Percentiles rank a stretch among this genome's conserved stretches.
Conservation (phyloP, 1,140 invertebrate species). For the Aphelinus certus region DNA sequence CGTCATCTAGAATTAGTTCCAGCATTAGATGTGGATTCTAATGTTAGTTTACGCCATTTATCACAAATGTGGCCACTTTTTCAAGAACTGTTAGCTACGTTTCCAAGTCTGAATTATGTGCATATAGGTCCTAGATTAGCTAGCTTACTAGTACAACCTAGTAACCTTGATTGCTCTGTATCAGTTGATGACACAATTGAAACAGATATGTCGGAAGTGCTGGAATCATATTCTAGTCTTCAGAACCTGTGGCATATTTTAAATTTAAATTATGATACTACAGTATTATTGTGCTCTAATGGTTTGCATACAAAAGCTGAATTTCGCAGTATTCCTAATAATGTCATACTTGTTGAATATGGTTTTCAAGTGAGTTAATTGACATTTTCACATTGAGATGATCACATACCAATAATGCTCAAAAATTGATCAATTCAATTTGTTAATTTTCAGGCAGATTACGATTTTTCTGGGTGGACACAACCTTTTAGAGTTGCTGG, state of each 20-base stretch:
- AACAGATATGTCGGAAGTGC: slow-evolving; percentile 63
- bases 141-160: slow-evolving; percentile 66
- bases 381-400: too few species aligned
- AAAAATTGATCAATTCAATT: slow-evolving; percentile 11
- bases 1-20: slow-evolving; percentile 69
- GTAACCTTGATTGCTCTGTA: slow-evolving; percentile 58
- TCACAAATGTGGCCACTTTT: slow-evolving; percentile 69
- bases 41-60: slow-evolving; percentile 68
- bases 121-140: slow-evolving; percentile 72
- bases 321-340: slow-evolving; percentile 66
- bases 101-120: slow-evolving; percentile 68
- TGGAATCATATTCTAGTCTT: slow-evolving; percentile 63
- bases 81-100: slow-evolving; percentile 66
- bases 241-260: slow-evolving; percentile 68
- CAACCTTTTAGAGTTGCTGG: slow-evolving; percentile 67
- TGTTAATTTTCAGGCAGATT: slow-evolving; percentile 68
- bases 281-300: slow-evolving; percentile 71
- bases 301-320: slow-evolving; percentile 63
- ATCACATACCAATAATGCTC: background rate
- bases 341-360: slow-evolving; percentile 73
- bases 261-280: slow-evolving; percentile 66
- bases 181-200: slow-evolving; percentile 64
- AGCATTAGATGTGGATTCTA: slow-evolving; percentile 71
- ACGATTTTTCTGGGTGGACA: slow-evolving; percentile 72
- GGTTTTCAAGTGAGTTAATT: slow-evolving; percentile 69